Conservation (phyloP, 2,888 invertebrate species). For the Trichopoda pennipes region DNA sequence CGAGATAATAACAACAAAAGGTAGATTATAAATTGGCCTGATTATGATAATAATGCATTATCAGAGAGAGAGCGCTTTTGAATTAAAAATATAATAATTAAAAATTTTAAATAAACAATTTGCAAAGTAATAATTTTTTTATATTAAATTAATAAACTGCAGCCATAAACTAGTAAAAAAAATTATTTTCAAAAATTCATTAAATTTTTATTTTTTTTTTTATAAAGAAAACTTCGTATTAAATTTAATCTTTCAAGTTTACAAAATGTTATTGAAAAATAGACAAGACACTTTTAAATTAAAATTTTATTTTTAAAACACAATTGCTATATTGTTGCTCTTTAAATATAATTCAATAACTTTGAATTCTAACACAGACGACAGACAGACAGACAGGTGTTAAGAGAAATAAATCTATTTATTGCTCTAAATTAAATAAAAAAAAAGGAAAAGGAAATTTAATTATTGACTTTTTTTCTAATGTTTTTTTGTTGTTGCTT, state of each 20-base stretch:
- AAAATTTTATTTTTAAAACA: constrained; percentile 28
- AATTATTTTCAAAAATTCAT: background rate
- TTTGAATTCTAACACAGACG: too few relatives aligned
- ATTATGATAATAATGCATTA: constrained; percentile 21
- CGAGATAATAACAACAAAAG: constrained; percentile 39
- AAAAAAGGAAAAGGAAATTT: constrained; percentile 25
- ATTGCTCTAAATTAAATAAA: background rate
- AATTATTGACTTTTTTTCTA: background rate
- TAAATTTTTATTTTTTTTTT: background rate
- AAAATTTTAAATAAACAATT: too few relatives aligned
- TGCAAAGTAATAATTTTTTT: too few relatives aligned
- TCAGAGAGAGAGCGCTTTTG: constrained; percentile 4
- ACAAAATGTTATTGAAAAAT: constrained; percentile 21
- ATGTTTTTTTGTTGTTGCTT: constrained; percentile 36
- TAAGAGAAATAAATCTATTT: constrained; percentile 18
- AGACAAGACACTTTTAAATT: constrained; percentile 3
- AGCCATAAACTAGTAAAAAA: background rate
- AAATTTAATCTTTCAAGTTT: constrained; percentile 34
- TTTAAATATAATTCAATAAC: constrained; percentile 7
- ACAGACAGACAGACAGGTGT: constrained; percentile 56
- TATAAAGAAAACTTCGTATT: background rate
- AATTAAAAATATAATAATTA: background rate
- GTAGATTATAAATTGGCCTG: constrained; percentile 11
- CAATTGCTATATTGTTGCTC: constrained; percentile 30
- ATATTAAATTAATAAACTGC: too few relatives aligned